Conservation (phyloP, 2,888 invertebrate genomes). For the Leptopterna dolabrata region DNA sequence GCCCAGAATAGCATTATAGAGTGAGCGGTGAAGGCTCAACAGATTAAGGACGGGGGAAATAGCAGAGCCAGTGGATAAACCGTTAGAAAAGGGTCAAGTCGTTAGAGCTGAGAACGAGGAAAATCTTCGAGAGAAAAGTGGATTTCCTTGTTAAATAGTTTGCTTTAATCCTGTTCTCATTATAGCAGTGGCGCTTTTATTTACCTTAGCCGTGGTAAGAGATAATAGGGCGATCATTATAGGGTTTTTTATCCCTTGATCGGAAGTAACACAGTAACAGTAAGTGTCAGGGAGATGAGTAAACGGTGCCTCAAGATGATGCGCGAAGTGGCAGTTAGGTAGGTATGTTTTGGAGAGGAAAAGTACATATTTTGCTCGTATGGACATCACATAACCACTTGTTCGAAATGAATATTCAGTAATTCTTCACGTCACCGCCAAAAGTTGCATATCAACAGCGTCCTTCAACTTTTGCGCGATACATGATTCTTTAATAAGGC, state of each 20-base stretch:
- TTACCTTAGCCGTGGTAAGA: background rate
- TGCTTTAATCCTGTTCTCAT: slow-evolving; percentile 7
- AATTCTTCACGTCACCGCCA: no score
- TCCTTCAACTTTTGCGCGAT: no score
- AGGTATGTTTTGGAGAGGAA: no score
- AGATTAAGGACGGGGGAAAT: background rate
- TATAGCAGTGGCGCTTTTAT: background rate
- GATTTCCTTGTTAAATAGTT: slow-evolving; percentile 11
- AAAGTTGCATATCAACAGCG: no score
- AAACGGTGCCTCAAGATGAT: no score
- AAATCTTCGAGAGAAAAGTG: background rate
- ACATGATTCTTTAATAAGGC: no score
- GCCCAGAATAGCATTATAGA: background rate
- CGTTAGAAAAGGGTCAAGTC: background rate
- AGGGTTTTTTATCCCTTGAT: background rate
- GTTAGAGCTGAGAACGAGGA: background rate
- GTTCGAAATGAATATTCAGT: no score
- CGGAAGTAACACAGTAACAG: background rate
- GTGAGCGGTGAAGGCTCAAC: background rate
- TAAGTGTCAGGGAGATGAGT: background rate
- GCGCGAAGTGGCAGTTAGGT: no score
- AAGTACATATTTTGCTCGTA: no score
- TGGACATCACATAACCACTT: no score
- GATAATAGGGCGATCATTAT: slow-evolving; percentile 8
- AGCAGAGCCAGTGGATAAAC: background rate